Conservation (phyloP, 2,888 invertebrate genomes). For the Yponomeuta plumbellus region DNA sequence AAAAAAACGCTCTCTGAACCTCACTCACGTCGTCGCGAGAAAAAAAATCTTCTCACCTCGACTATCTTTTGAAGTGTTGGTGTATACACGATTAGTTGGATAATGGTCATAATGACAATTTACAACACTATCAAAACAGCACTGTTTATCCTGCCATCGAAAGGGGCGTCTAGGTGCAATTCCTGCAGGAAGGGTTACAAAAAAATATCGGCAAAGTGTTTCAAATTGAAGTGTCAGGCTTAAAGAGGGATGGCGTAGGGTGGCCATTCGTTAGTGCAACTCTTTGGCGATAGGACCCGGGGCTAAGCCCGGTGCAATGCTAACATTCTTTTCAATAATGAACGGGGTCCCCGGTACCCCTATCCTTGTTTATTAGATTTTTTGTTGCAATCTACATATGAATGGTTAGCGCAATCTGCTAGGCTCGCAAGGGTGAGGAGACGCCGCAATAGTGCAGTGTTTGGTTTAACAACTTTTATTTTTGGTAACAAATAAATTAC, state of each 20-base stretch:
- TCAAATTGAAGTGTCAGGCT: constrained; percentile 55
- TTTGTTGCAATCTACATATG: constrained; percentile 76
- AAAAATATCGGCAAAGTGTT: not conserved
- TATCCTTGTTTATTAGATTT: constrained; percentile 75
- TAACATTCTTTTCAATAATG: constrained; percentile 76
- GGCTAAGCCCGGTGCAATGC: constrained; percentile 67
- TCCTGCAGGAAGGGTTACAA: not conserved
- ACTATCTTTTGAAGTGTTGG: too few species aligned
- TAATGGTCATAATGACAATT: not conserved
- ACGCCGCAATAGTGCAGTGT: constrained; percentile 33
- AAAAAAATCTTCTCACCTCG: too few species aligned
- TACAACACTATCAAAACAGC: not conserved
- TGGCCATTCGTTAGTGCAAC: constrained; percentile 71
- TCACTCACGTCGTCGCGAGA: too few species aligned
- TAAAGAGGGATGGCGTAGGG: constrained; percentile 56
- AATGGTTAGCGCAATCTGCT: constrained; percentile 69
- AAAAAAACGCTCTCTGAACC: too few species aligned
- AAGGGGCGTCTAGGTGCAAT: not conserved
- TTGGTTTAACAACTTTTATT: constrained; percentile 23
- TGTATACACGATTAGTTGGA: too few species aligned
- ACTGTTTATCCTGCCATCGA: not conserved
- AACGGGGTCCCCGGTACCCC: constrained; percentile 62
- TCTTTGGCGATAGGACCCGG: constrained; percentile 73
- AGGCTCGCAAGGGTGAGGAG: constrained; percentile 52
- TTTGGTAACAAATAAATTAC: not conserved